phyloP scores from a whole-genome alignment of 2,797 vertebrate genomes.

The Sebastes kiyomatsui region DNA sequence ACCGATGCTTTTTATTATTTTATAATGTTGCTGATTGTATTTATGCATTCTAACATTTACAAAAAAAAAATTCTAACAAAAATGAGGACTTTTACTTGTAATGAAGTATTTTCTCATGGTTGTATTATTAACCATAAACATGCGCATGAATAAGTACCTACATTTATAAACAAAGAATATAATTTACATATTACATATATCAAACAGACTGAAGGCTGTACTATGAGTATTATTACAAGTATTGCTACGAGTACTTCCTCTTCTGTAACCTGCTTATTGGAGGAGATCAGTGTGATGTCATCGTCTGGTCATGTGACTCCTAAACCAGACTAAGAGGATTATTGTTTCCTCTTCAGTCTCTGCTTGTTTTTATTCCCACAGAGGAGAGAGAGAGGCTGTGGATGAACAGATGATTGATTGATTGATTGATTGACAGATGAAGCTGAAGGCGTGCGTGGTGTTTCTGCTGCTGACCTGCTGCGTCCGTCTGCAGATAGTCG shows the following conservation, averaged over 20 bases:
- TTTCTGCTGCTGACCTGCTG: conserved; percentile 38
- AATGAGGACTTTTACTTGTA: too few relatives aligned
- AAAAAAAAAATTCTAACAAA: too few relatives aligned
- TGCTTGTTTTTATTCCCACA: not conserved
- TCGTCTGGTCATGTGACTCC: conserved; percentile 42
- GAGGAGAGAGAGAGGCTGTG: not conserved
- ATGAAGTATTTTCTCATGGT: too few relatives aligned
- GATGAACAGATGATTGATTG: not conserved
- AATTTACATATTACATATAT: too few relatives aligned
- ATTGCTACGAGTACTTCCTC: not conserved
- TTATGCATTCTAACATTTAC: too few relatives aligned
- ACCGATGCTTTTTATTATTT: too few relatives aligned
- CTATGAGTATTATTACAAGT: too few relatives aligned
- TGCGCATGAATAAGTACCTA: too few relatives aligned
- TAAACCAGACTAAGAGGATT: conserved; percentile 57
- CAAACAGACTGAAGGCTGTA: too few relatives aligned
- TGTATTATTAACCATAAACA: too few relatives aligned
- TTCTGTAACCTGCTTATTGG: not conserved
- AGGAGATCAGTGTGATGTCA: conserved; percentile 28
- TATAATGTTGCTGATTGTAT: too few relatives aligned
- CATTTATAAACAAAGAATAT: too few relatives aligned
- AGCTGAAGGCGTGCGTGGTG: not conserved
- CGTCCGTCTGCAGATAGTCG: conserved; percentile 3
- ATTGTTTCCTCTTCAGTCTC: conserved; percentile 1
- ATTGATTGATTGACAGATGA: conserved; percentile 33